Conservation (phyloP, 1,140 invertebrate species). For the Brachionus koreanus region DNA sequence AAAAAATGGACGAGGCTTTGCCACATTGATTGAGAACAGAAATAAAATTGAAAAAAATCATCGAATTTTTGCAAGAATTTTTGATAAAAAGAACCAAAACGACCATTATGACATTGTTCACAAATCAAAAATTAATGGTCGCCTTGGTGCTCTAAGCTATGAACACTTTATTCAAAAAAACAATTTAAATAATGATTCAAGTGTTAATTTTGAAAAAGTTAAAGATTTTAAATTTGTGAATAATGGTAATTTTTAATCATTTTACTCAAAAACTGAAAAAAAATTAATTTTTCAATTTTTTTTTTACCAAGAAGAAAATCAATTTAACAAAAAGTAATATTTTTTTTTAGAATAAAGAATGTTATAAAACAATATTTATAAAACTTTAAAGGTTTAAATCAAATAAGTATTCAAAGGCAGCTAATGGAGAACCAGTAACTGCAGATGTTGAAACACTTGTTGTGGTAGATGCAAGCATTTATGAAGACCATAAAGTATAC, state of each 20-base stretch:
- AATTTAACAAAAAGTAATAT: no score
- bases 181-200: no score
- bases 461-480: not conserved
- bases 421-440: not conserved
- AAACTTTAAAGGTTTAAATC: no score
- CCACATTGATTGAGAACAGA: not conserved
- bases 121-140: not conserved
- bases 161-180: not conserved
- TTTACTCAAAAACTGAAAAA: no score
- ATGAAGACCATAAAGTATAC: not conserved
- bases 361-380: no score
- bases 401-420: not conserved
- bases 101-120: not conserved
- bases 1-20: not conserved
- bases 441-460: constrained; percentile 30
- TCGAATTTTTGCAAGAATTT: not conserved
- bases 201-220: no score
- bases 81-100: not conserved
- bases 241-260: no score
- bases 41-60: not conserved
- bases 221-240: no score
- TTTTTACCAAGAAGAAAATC: no score
- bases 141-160: not conserved
- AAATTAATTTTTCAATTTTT: no score
- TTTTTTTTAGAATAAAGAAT: no score